Evolutionary conservation across 2,888 invertebrate genomes (phyloP).

Genomic region (Chaetogeoica ovagalla): DNA sequence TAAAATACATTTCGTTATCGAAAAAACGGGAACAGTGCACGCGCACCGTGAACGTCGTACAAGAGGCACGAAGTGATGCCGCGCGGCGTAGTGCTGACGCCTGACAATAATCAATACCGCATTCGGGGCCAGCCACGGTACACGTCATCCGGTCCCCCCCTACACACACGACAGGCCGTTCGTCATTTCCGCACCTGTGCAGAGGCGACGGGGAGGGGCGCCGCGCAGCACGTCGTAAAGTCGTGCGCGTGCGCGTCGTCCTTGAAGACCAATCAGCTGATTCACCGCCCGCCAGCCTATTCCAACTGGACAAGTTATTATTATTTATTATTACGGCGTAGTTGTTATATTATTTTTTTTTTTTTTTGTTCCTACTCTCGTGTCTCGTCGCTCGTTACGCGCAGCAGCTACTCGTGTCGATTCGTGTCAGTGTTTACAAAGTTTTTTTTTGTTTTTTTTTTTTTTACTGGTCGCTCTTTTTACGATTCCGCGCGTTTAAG

Average conservation of each 20-base stretch:
- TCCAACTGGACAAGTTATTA: slow-evolving; percentile 42
- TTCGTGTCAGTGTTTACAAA: neutral
- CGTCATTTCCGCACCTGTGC: no score
- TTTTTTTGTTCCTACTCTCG: neutral
- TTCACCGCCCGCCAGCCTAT: slow-evolving; percentile 14
- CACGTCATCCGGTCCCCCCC: no score
- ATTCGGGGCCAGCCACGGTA: no score
- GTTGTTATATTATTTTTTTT: slow-evolving; percentile 2
- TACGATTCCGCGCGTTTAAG: no score
- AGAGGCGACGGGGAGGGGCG: neutral
- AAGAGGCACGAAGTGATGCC: no score
- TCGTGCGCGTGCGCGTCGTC: slow-evolving; percentile 20
- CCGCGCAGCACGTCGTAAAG: neutral
- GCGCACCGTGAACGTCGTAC: no score
- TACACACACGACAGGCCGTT: no score
- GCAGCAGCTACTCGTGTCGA: neutral
- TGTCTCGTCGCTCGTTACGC: neutral
- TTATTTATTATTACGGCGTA: slow-evolving; percentile 50
- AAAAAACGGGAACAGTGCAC: no score
- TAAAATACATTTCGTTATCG: no score
- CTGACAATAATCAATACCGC: no score
- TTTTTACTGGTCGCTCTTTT: neutral
- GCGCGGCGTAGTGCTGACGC: no score
- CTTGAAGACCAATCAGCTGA: slow-evolving; percentile 48
- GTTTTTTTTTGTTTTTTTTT: neutral